These are phyloP conservation scores for Melanotaenia parkinsoni DNA, from an alignment of 2,797 vertebrate genomes.

Conservation along the genomic window DNA sequence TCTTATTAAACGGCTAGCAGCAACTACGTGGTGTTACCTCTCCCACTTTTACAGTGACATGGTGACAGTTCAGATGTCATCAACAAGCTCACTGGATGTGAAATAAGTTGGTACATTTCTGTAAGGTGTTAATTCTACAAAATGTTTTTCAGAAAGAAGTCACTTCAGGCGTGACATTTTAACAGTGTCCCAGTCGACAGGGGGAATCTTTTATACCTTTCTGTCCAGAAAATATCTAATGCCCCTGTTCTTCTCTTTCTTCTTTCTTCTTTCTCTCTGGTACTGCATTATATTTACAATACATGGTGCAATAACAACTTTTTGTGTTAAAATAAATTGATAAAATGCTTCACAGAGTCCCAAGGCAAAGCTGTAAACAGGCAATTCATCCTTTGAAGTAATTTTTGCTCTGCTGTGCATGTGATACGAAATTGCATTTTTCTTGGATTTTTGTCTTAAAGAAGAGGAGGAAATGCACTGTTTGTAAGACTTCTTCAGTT, in stretches of 20 bases:
- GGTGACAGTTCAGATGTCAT: constrained; percentile 63
- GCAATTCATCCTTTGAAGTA: background rate
- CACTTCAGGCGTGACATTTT: background rate
- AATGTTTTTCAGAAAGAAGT: background rate
- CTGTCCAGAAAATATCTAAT: background rate
- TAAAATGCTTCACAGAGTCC: background rate
- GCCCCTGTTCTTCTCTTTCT: background rate
- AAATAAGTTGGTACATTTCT: constrained; percentile 14
- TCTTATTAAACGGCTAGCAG: constrained; percentile 74
- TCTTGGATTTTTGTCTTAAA: background rate
- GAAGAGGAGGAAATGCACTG: background rate
- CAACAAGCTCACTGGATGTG: constrained; percentile 29
- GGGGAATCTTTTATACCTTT: background rate
- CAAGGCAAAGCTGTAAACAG: background rate
- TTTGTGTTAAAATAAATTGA: background rate
- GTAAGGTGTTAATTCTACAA: background rate
- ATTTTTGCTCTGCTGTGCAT: background rate
- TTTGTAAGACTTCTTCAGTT: background rate
- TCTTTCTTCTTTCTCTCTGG: no score
- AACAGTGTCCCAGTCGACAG: background rate
- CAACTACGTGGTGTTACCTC: constrained; percentile 66
- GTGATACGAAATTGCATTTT: background rate
- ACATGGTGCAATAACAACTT: background rate
- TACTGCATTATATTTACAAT: background rate
- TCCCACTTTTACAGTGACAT: constrained; percentile 51